Base-by-base conservation (phyloP, 2,888 invertebrate species). In the Xylophagus ater region DNA sequence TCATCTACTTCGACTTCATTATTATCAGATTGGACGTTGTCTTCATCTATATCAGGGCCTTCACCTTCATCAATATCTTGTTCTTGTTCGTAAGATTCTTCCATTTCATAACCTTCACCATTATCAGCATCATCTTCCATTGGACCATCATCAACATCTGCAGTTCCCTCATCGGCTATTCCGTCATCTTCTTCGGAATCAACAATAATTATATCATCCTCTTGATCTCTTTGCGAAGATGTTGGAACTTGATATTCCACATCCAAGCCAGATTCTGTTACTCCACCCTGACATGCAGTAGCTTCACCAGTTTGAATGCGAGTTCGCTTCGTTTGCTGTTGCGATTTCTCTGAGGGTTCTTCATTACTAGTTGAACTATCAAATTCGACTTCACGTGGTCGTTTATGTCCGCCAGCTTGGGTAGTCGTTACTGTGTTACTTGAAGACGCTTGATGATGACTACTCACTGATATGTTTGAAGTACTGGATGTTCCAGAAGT, bases 231-330 rank as follows among this genome's bases (percentile, higher is more conserved):
- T 53, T 87, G 85, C 19, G 86, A 86, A 15, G 86, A 86, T 1
- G 87, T 87, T 6, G 87, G 86, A 41, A 87, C 85, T 67, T 87
- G 80, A 57, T 81, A 81, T 55, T 84, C 83, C n/a, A 81, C 80
- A 47, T 67, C 67, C 31, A 65, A 53, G 17, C 68, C 75, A 3
- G 75, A 76, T 46, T 76, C 70, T 41, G 73, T 72, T 49, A 78
- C 73, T 35, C 73, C 72, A 9, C 51, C 43, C 2, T 52, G 53
- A 20, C 44, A 48, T 9, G 18, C 24, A 1, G 45, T 37, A 26
- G 42, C 43, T n/a, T 56, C 56, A 12, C 60, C 57, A 8, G 57
- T 49, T 5, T 58, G 57, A 1, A 52, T 46, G 2, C 68, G 53
- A 50, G 65, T 47, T 25, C 69, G 51, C 49, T 66, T 56, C 0